Conservation (phyloP, 2,113 vertebrate species). For the Glaucidium brasilianum region DNA sequence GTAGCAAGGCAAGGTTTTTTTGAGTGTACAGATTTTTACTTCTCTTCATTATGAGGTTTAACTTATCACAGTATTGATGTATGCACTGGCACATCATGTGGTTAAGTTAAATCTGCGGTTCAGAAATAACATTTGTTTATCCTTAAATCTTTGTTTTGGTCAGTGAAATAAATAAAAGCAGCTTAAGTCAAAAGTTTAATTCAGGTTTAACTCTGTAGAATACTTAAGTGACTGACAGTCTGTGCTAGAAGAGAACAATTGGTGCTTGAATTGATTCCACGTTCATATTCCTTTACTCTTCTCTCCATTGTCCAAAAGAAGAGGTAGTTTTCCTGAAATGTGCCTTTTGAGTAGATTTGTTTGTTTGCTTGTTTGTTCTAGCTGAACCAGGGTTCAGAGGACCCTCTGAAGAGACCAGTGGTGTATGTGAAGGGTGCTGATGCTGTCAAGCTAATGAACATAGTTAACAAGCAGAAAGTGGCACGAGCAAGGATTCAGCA, state of each 20-base stretch:
- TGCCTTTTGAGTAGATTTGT: background rate
- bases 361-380: constrained; percentile 44
- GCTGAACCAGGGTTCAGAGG: constrained; percentile 93
- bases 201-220: background rate
- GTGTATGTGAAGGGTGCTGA: constrained; percentile 98
- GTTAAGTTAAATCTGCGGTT: background rate
- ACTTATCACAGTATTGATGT: background rate
- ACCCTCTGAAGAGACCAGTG: constrained; percentile 95
- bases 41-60: background rate
- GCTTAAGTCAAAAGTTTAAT: background rate
- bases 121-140: background rate
- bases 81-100: background rate
- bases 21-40: background rate
- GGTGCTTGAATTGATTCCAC: background rate
- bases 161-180: background rate
- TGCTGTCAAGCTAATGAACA: constrained; percentile 98
- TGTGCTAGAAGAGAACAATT: background rate
- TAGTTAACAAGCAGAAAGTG: constrained; percentile 99
- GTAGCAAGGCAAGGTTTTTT: background rate
- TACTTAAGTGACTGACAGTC: background rate
- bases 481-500: constrained; percentile 96
- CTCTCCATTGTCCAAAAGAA: background rate
- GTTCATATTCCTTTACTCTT: background rate
- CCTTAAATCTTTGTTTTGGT: background rate
- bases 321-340: background rate